Base-by-base conservation (phyloP, 2,113 vertebrate genomes). In the Progne subis region DNA sequence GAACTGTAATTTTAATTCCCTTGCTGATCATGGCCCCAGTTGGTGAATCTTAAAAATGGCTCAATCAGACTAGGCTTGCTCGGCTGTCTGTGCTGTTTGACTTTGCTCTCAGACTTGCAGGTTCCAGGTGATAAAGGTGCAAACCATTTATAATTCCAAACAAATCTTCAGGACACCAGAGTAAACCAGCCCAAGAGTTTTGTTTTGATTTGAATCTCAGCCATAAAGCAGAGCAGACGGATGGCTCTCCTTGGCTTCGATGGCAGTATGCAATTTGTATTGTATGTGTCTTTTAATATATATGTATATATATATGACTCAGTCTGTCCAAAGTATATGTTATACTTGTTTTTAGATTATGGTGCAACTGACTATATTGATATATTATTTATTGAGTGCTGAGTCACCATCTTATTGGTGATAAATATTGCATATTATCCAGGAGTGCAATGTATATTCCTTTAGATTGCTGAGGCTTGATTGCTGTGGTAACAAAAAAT, bases 361-460 rank as follows among this genome's bases (percentile, higher is more conserved):
- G 98, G 98, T 98, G 97, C 97, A 98, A 97, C 98, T 97, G 95
- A 96, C 95, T 97, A 97, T 98, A 98, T 98, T 98, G 97, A 98
- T 97, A 97, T 97, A 97, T 98, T 98, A 98, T 98, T 98, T 98
- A 98, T 98, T 97, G 98, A 98, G 96, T 97, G 97, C 97, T 97
- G 97, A 97, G 94, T 97, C 98, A 91, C 98, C 97, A 95, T 95
- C 95, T 97, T 97, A 92, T 79, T 98, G 97, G 97, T 95, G 96
- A 94, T 67, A 84, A 96, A 97, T 97, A 97, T 98, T 95, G 97
- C 98, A 97, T 98, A 96, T 97, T 97, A 96, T 98, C 96, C 97
- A 97, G 93, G 97, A 97, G 98, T 98, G 98, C 98, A 98, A 97
- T 98, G 97, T 97, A 98, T 98, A 97, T 98, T 98, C 97, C 97